Evolutionary conservation across 2,797 vertebrate genomes (phyloP), one percentile per base, ranked within the genome.

Genomic region (Crocodylus rhombifer): DNA sequence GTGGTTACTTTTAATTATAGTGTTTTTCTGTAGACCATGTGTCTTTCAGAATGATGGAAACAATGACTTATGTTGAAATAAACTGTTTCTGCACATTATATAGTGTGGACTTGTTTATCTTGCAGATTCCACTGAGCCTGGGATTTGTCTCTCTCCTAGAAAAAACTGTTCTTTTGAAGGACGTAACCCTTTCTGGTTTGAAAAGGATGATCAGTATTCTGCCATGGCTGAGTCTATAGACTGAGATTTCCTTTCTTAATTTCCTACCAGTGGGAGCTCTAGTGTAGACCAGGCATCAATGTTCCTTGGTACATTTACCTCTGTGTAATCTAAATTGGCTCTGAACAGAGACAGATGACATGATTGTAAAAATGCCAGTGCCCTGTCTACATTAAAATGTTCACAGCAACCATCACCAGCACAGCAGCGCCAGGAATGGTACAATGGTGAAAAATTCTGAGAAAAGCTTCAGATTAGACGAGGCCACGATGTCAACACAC

Each of bases 81-180:
- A 96, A 93, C 65, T 62, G 36, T 63, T 95, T 87, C 0, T 60
- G 90, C 81, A 96, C 62, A 74, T 56, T 51, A 82, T n/a, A 91
- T 79, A 87, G 51, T 81, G 33, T 13, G 88, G 62, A 87, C 91
- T 25, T 95, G 79, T 95, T 96, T 95, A 94, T 77, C 83, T 75
- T 94, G 77, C 67, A 64, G 84, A 89, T 84, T 85, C 62, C 80
- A 88, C 12, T 6, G 67, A 88, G 86, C 80, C 62, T 80, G 78
- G 65, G 91, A 73, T 91, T 86, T 82, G 77, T 61, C 76, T 82
- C 78, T 74, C 58, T 89, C 67, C 90, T 89, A 90, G 10, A 51
- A 51, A 90, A 78, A 87, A 84, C 7, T 12, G 62, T 25, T 23
- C 80, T 93, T 93, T 92, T 91, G 84, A 96, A 92, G 77, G 74